A percentile compares a stretch with the other conserved stretches of the same genome.
Evolutionary conservation across 1,140 invertebrate genomes (phyloP).

Genomic region (Drosophila ogumai): DNA sequence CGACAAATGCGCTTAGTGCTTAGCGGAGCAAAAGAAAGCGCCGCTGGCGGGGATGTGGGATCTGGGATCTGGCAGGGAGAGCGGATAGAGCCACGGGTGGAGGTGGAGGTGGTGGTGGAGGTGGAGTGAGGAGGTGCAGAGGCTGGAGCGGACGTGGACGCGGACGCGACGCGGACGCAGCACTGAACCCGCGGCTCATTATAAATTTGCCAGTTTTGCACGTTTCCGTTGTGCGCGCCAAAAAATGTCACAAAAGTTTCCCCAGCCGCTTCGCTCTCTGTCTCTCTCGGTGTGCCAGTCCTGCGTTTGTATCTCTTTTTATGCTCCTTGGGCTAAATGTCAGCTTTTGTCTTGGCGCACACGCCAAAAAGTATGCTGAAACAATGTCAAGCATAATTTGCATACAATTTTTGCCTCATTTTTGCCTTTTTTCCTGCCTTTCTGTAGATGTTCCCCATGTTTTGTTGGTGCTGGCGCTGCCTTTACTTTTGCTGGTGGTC

Average conservation of each 20-base stretch:
- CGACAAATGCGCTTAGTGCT: constrained; percentile 80
- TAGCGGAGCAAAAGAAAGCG: constrained; percentile 72
- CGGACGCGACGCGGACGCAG: constrained; percentile 38
- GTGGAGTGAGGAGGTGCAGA: neutral
- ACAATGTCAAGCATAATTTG: constrained; percentile 83
- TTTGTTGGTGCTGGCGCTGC: constrained; percentile 38
- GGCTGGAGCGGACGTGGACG: constrained; percentile 26
- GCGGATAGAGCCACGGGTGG: constrained; percentile 9
- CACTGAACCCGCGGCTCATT: constrained; percentile 74
- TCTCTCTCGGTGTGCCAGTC: constrained; percentile 11
- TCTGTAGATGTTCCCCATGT: constrained; percentile 13
- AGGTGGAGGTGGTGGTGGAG: neutral
- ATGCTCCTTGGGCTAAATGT: constrained; percentile 80
- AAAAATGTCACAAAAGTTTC: constrained; percentile 82
- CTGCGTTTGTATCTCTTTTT: constrained; percentile 55
- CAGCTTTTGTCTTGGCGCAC: constrained; percentile 80
- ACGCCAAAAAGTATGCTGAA: constrained; percentile 81
- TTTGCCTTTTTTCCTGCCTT: constrained; percentile 14
- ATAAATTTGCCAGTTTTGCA: constrained; percentile 83
- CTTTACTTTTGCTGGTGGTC: constrained; percentile 55
- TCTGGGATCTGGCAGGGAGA: neutral
- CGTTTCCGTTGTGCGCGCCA: constrained; percentile 79
- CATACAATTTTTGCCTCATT: constrained; percentile 74
- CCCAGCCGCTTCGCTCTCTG: constrained; percentile 26
- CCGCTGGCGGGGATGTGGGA: constrained; percentile 57